Evolutionary conservation across 2,113 vertebrate genomes (phyloP).

Genomic region (Lamprotornis superbus): DNA sequence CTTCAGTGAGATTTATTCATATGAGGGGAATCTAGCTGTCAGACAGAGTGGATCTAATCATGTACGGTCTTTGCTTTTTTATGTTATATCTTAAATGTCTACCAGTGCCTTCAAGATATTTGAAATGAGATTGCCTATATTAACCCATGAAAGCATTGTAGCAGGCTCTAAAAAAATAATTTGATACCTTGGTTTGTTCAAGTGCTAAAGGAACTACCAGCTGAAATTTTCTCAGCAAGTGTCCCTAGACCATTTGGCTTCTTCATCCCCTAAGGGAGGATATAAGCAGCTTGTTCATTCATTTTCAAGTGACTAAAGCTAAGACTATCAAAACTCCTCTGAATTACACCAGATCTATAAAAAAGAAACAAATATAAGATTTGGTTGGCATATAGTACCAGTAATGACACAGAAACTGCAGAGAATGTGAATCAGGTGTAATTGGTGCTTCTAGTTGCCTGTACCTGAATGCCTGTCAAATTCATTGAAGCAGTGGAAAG

Average conservation of each 20-base stretch:
- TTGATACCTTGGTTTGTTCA: neutral
- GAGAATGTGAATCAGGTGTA: neutral
- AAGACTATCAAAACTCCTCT: neutral
- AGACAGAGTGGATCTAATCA: neutral
- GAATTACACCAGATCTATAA: neutral
- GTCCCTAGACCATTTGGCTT: neutral
- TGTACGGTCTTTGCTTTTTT: neutral
- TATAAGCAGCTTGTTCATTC: neutral
- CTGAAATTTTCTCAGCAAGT: neutral
- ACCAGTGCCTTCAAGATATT: neutral
- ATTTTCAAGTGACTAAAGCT: neutral
- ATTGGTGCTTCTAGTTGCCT: neutral
- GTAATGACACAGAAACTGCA: neutral
- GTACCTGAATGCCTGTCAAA: neutral
- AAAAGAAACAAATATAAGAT: neutral
- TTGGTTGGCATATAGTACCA: neutral
- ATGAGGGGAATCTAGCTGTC: neutral
- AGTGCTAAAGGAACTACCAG: neutral
- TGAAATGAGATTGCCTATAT: neutral
- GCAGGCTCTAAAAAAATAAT: neutral
- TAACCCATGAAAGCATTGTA: neutral
- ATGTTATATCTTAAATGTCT: neutral
- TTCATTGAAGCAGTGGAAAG: neutral
- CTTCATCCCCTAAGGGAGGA: neutral
- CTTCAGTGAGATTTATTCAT: neutral